phyloP scores from a whole-genome alignment of 2,113 vertebrate species.

The Mola mola region DNA sequence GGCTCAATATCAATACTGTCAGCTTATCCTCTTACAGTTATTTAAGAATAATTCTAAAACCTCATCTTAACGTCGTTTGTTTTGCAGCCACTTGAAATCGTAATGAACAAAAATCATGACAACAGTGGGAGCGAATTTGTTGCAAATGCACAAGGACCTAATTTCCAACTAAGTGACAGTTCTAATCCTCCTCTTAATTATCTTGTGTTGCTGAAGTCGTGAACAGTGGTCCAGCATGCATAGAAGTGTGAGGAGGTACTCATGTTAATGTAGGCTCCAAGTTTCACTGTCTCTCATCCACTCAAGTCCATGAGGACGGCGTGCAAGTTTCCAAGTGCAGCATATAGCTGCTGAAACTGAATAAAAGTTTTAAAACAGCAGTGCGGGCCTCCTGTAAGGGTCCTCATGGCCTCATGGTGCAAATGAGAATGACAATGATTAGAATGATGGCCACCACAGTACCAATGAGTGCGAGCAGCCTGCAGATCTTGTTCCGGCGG shows the following conservation, averaged over 20 bases:
- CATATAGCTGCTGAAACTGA: conserved; percentile 23
- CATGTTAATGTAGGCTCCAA: conserved; percentile 1
- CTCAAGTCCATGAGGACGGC: conserved; percentile 9
- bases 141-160: conserved; percentile 7
- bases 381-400: neutral
- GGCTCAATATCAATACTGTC: conserved; percentile 47
- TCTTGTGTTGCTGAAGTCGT: too few relatives aligned
- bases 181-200: conserved; percentile 19
- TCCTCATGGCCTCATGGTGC: conserved; percentile 87
- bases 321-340: conserved; percentile 27
- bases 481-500: conserved; percentile 90
- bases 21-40: conserved; percentile 15
- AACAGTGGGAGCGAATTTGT: conserved; percentile 2
- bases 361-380: conserved; percentile 7
- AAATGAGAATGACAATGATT: conserved; percentile 92
- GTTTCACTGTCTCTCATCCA: conserved; percentile 12
- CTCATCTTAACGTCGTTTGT: conserved; percentile 1
- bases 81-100: conserved; percentile 5
- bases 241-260: conserved; percentile 21
- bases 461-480: conserved; percentile 87
- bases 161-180: conserved; percentile 13
- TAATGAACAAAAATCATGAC: neutral
- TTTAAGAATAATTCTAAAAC: conserved; percentile 10
- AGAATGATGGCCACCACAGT: conserved; percentile 86
- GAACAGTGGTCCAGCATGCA: conserved; percentile 48